phyloP scores from a whole-genome alignment of 2,797 vertebrate species.

The Poecilia velifera region DNA sequence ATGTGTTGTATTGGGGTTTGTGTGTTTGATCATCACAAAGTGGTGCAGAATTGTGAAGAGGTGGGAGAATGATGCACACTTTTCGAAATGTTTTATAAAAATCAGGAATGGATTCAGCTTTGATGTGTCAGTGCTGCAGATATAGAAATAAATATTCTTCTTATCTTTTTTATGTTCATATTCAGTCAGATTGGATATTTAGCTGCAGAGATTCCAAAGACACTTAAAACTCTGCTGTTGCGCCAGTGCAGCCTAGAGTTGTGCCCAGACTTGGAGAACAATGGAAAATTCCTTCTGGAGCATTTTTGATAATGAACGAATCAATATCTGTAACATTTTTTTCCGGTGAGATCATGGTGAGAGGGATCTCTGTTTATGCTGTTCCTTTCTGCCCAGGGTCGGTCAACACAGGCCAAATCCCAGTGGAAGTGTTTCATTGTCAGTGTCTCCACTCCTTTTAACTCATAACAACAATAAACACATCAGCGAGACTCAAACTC shows the following conservation, averaged over 20 bases:
- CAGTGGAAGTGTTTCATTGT: slow-evolving; percentile 18
- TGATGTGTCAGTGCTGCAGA: background rate
- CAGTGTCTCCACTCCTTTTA: slow-evolving; percentile 30
- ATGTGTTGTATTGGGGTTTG: background rate
- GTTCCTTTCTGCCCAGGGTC: slow-evolving; percentile 26
- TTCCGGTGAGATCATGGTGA: slow-evolving; percentile 56
- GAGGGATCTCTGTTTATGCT: slow-evolving; percentile 29
- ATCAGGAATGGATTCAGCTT: background rate
- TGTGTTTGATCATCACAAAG: background rate
- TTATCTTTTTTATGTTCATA: background rate
- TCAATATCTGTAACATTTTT: slow-evolving; percentile 37
- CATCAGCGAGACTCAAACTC: background rate
- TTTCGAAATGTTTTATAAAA: background rate
- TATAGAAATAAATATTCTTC: background rate
- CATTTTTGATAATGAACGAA: slow-evolving; percentile 49
- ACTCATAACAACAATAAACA: slow-evolving; percentile 2
- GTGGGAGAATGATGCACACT: background rate
- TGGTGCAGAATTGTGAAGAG: background rate
- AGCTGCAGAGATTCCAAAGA: background rate
- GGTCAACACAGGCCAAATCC: slow-evolving; percentile 5
- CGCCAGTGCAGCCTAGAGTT: slow-evolving; percentile 9
- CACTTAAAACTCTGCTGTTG: background rate
- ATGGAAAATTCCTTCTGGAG: slow-evolving; percentile 38
- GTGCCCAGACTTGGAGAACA: slow-evolving; percentile 40
- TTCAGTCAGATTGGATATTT: background rate